These are phyloP conservation scores for Tricholauxania praeusta DNA, from an alignment of 2,888 invertebrate species.

Conservation along the genomic window DNA sequence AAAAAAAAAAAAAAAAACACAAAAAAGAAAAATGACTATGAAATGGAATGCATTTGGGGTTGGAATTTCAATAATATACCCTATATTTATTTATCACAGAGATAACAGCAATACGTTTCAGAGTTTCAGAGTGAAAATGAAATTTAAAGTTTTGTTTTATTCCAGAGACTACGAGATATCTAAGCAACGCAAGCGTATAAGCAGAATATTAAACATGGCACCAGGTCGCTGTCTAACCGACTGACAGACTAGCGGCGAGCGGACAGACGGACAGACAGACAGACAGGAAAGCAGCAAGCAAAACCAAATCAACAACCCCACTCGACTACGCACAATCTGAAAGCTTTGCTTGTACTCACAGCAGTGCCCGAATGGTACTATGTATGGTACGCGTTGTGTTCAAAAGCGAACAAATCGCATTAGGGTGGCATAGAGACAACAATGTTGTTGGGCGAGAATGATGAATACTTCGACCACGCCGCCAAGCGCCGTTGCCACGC, in stretches of 20 bases:
- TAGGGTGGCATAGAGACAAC: slow-evolving; percentile 54
- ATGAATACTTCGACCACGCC: slow-evolving; percentile 21
- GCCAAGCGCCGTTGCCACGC: slow-evolving; percentile 50
- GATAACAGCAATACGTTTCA: slow-evolving; percentile 12
- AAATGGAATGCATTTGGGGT: slow-evolving; percentile 17
- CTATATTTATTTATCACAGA: slow-evolving; percentile 8
- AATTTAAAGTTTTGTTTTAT: slow-evolving; percentile 1
- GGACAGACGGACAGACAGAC: not conserved
- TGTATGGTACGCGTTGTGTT: slow-evolving; percentile 26
- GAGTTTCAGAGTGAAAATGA: not conserved
- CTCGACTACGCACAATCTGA: slow-evolving; percentile 45
- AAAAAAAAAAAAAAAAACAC: not conserved
- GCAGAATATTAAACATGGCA: slow-evolving; percentile 31
- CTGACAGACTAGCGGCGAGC: not conserved
- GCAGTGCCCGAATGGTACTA: slow-evolving; percentile 18
- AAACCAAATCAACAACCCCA: slow-evolving; percentile 46
- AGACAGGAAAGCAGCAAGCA: not conserved
- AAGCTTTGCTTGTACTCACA: slow-evolving; percentile 37
- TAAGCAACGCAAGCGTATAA: slow-evolving; percentile 21
- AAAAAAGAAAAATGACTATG: slow-evolving; percentile 4
- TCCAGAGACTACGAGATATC: slow-evolving; percentile 1
- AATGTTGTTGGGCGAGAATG: slow-evolving; percentile 18
- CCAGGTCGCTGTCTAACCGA: not conserved
- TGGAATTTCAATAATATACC: slow-evolving; percentile 22
- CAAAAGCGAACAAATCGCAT: slow-evolving; percentile 36